Evolutionary conservation across 2,888 invertebrate species (phyloP), one percentile per base, ranked within the genome.

Genomic region (Ormyrus pomaceus): DNA sequence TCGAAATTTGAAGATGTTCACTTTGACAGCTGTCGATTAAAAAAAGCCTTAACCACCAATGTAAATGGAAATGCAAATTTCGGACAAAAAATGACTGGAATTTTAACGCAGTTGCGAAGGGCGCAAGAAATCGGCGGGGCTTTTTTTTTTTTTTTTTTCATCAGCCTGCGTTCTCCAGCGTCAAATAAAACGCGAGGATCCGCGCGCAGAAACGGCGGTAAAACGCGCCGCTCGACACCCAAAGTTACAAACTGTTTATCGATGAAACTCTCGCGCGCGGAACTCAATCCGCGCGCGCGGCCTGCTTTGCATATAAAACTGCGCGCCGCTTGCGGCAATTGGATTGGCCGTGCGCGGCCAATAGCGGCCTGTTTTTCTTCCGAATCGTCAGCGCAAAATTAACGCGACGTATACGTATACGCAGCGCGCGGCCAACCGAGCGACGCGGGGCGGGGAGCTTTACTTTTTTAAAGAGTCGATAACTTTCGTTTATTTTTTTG

Each of bases 231-330:
- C 56, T 2, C 50, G 48, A 62, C 45, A 11, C 19, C 34, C 7
- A 48, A 55, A 48, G 62, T 69, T 69, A 64, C 73, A 64, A 74
- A 74, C 69, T 69, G 73, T 74, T 79, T 79, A 69, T 69, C 68
- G 68, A 69, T 11, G 66, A 55, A 55, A 7, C 11, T 55, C 34
- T 34, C 13, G n/a, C 59, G 13, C 9, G 13, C n/a, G 56, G 48
- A 73, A 73, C 59, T 78, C 55, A 62, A 77, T 77, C n/a, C 59
- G 70, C 11, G 64, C 53, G 46, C 73, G 73, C 73, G 62, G n/a
- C 2, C 62, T 55, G 73, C 34, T 79, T 74, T 74, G 68, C 68
- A 79, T 73, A 68, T 50, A 70, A 77, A 77, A 70, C 77, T 66
- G 55, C 2, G n/a, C 19, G 51, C 11, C n/a, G 34, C 34, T 34